Evolutionary conservation across 2,113 vertebrate genomes (phyloP).

Genomic region (Cygnus atratus): DNA sequence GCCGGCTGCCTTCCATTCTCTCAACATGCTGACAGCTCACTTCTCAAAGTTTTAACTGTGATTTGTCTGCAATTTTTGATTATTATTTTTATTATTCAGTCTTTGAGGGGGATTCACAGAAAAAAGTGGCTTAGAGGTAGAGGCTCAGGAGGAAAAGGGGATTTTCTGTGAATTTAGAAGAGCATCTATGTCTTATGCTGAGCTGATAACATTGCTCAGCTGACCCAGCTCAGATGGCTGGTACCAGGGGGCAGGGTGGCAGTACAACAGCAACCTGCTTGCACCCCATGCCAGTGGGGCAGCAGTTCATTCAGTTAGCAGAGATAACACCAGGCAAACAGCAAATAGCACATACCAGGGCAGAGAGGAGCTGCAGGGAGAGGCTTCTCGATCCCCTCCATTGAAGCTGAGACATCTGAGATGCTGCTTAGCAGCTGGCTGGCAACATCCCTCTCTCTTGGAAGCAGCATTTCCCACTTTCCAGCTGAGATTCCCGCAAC

Average conservation of each 20-base stretch:
- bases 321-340: not conserved
- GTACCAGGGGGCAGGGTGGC: not conserved
- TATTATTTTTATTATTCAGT: not conserved
- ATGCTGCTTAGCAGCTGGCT: not conserved
- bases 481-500: not conserved
- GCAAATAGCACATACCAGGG: not conserved
- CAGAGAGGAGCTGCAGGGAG: not conserved
- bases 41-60: not conserved
- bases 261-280: not conserved
- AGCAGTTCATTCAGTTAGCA: not conserved
- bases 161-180: not conserved
- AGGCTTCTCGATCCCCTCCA: not conserved
- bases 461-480: not conserved
- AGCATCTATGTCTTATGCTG: not conserved
- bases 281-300: not conserved
- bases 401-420: not conserved
- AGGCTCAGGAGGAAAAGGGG: not conserved
- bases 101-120: not conserved
- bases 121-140: not conserved
- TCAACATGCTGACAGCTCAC: not conserved
- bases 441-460: not conserved
- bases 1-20: conserved; percentile 10
- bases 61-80: not conserved
- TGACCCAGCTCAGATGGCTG: not conserved
- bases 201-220: rapidly evolving